Conservation (phyloP, 2,888 invertebrate genomes). For the Branchinecta sandiegonensis region DNA sequence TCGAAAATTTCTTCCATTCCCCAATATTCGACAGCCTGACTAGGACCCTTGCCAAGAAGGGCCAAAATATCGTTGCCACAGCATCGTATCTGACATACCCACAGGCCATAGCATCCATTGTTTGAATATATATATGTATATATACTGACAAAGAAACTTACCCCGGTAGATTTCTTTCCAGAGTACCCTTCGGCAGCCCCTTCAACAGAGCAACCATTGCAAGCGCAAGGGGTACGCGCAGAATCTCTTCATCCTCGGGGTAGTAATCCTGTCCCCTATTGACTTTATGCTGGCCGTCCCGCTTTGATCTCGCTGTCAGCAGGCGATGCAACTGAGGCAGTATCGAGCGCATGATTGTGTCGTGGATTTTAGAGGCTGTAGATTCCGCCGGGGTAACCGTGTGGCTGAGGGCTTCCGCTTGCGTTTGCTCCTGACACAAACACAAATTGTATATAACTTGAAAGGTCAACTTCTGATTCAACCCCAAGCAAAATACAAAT, state of each 20-base stretch:
- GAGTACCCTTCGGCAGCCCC: constrained; percentile 57
- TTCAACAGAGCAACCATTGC: constrained; percentile 83
- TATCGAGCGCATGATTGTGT: constrained; percentile 51
- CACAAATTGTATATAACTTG: too few species aligned
- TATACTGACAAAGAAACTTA: constrained; percentile 35
- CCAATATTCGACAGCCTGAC: too few species aligned
- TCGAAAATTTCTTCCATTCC: too few species aligned
- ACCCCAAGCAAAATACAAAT: too few species aligned
- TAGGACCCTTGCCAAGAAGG: too few species aligned
- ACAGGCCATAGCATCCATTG: not conserved
- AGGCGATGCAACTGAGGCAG: constrained; percentile 65
- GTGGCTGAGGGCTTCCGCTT: not conserved
- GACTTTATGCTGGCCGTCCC: constrained; percentile 50
- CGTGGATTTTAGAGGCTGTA: constrained; percentile 59
- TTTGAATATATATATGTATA: constrained; percentile 15
- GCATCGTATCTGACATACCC: not conserved
- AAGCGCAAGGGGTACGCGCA: constrained; percentile 77
- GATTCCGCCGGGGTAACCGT: constrained; percentile 40
- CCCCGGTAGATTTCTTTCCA: constrained; percentile 67
- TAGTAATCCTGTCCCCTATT: constrained; percentile 26
- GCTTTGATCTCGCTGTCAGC: constrained; percentile 47
- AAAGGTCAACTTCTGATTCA: too few species aligned
- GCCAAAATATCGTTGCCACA: too few species aligned
- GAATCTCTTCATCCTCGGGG: constrained; percentile 55
- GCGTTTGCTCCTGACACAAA: too few species aligned